Percentiles rank a stretch among this genome's conserved stretches.
phyloP scores from a whole-genome alignment of 92 coral and sea anemone species.

The Heteractis magnifica region DNA sequence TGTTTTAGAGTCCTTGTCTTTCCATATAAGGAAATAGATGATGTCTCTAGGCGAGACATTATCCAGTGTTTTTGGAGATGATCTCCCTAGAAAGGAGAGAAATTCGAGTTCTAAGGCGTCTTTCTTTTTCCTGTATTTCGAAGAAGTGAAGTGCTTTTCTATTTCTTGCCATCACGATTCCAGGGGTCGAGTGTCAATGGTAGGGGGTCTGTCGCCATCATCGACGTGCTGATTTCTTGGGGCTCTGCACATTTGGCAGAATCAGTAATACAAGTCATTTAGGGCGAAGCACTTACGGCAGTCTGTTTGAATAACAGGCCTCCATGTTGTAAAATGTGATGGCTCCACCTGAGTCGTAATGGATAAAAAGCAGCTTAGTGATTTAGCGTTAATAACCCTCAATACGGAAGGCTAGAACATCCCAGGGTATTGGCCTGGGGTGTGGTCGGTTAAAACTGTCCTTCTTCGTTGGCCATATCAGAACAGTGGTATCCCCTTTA shows the following conservation, averaged over 20 bases:
- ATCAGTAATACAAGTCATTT: conserved; percentile 27
- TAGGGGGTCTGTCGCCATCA: not conserved
- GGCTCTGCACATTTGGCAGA: conserved; percentile 30
- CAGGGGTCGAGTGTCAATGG: conserved; percentile 11
- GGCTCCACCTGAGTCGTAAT: not conserved
- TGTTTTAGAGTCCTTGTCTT: conserved; percentile 32
- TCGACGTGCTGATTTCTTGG: not conserved
- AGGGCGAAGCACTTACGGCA: conserved; percentile 21
- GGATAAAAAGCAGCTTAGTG: not conserved
- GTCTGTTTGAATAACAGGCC: conserved; percentile 33
- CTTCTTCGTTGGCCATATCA: conserved; percentile 27
- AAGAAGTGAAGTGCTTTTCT: not conserved
- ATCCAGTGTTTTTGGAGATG: conserved; percentile 19
- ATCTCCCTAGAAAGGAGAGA: conserved; percentile 6
- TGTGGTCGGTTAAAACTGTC: conserved; percentile 5
- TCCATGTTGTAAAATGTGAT: conserved; percentile 17
- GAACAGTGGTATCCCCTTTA: conserved; percentile 14
- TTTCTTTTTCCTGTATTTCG: conserved; percentile 19
- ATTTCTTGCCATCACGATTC: conserved; percentile 22
- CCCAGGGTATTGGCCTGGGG: conserved; percentile 23
- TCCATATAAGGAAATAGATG: conserved; percentile 31
- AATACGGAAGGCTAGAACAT: conserved; percentile 21
- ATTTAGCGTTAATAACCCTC: not conserved
- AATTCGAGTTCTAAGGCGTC: conserved; percentile 22
- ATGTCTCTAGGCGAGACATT: conserved; percentile 34